Base-by-base conservation (phyloP, 2,797 vertebrate genomes). In the Artibeus jamaicensis region DNA sequence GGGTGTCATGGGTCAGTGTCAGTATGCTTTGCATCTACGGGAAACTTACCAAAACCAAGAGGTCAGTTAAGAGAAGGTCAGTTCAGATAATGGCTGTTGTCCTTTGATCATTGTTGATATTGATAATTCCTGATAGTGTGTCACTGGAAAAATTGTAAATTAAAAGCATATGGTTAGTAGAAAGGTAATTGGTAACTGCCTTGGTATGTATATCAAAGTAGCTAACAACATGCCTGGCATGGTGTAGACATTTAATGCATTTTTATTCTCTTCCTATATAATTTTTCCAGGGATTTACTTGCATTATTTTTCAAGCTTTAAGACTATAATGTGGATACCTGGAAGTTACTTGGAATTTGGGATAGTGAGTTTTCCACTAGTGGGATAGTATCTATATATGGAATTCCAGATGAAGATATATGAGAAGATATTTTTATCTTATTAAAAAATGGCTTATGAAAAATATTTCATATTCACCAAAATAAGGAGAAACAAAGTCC, bases 391-490 rank as follows among this genome's bases (percentile, higher is more conserved):
- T 29, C 26, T 57, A 48, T 92, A 14, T 24, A 5, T 9, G 82
- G 37, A 95, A 26, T 5, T 95, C 26, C 46, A 46, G 39, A 74
- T 39, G 4, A 55, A 84, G 6, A 55, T 42, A 9, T 53, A 21
- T 55, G 32, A 84, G 55, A 29, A 76, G 15, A 29, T 57, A 68
- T 34, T 86, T 96, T 91, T 92, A 77, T 91, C 26, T 62, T 76
- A 82, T 9, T 77, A 42, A 67, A 85, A 53, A 86, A 76, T 32
- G 19, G 22, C 37, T 74, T 53, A 8, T 21, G 34, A 65, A 74
- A 79, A 74, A 46, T 79, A 62, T 48, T 79, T 46, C 19, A 71
- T 65, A 70, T 48, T 86, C 37, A 79, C 14, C n/a, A 14, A 39
- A 82, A 16, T 78, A 83, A 57, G 53, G 8, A 26, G 44, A 2